phyloP scores from a whole-genome alignment of 2,113 vertebrate genomes.

The Paralichthys olivaceus region DNA sequence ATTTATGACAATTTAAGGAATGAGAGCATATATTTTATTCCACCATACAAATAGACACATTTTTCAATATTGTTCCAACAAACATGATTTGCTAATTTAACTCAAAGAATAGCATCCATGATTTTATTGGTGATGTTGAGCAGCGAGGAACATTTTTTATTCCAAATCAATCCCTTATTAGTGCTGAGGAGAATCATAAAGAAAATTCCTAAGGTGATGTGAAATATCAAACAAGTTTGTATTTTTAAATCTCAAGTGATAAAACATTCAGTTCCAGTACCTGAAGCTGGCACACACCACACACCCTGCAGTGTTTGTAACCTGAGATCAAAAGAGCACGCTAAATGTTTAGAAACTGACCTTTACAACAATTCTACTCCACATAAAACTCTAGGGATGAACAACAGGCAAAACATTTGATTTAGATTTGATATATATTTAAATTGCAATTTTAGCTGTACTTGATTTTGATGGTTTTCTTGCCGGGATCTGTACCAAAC shows the following conservation, averaged over 20 bases:
- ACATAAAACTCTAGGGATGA: conserved; percentile 6
- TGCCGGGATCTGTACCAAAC: not conserved
- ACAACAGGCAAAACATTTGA: not conserved
- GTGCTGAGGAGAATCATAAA: conserved; percentile 8
- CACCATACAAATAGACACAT: no score
- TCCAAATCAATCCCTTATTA: conserved; percentile 4
- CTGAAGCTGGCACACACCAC: conserved; percentile 11
- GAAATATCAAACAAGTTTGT: not conserved
- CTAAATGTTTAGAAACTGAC: conserved; percentile 44
- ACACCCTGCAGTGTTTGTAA: not conserved
- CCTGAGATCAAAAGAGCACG: conserved; percentile 37
- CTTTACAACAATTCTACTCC: conserved; percentile 20
- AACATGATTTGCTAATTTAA: no score
- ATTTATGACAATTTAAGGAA: no score
- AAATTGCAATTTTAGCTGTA: not conserved
- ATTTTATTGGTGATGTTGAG: no score
- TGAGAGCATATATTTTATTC: no score
- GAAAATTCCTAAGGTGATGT: conserved; percentile 1
- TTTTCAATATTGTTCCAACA: no score
- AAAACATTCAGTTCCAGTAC: conserved; percentile 14
- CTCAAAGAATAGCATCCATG: no score
- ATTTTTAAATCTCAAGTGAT: conserved; percentile 13
- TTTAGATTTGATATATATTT: not conserved
- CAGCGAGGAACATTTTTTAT: no score
- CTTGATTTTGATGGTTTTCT: not conserved